Conservation (phyloP, 2,113 vertebrate genomes). For the Capreolus pygargus region DNA sequence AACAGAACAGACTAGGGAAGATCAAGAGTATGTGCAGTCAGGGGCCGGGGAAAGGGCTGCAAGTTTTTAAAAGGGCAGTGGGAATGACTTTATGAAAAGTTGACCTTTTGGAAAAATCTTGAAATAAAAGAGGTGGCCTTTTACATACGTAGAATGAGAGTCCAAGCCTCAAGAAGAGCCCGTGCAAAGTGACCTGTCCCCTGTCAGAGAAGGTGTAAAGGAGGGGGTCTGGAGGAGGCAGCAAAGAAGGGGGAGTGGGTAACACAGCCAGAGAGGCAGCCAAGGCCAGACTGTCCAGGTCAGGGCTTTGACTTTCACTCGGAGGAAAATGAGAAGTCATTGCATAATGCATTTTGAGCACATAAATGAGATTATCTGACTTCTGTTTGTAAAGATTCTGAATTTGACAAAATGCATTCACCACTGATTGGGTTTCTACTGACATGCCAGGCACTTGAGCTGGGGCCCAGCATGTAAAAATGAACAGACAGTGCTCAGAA, state of each 20-base stretch:
- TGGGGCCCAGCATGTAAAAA: background rate
- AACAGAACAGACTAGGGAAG: background rate
- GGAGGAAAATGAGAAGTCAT: background rate
- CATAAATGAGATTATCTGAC: background rate
- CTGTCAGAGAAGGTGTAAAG: background rate
- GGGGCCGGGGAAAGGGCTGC: background rate
- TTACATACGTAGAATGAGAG: background rate
- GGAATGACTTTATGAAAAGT: background rate
- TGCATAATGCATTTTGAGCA: background rate
- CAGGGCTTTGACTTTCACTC: background rate
- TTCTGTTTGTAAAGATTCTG: background rate
- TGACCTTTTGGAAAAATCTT: background rate
- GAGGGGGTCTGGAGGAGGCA: rapidly evolving
- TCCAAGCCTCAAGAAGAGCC: background rate
- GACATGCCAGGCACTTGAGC: background rate
- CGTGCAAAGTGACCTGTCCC: background rate
- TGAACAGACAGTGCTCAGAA: background rate
- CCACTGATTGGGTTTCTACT: background rate
- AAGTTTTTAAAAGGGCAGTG: background rate
- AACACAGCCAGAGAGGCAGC: background rate
- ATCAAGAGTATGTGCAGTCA: background rate
- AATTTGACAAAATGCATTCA: background rate
- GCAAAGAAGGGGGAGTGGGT: rapidly evolving
- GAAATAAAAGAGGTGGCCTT: background rate
- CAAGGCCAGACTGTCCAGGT: background rate